These are phyloP conservation scores for Tetragonula carbonaria DNA, from an alignment of 2,888 invertebrate species.

Conservation along the genomic window DNA sequence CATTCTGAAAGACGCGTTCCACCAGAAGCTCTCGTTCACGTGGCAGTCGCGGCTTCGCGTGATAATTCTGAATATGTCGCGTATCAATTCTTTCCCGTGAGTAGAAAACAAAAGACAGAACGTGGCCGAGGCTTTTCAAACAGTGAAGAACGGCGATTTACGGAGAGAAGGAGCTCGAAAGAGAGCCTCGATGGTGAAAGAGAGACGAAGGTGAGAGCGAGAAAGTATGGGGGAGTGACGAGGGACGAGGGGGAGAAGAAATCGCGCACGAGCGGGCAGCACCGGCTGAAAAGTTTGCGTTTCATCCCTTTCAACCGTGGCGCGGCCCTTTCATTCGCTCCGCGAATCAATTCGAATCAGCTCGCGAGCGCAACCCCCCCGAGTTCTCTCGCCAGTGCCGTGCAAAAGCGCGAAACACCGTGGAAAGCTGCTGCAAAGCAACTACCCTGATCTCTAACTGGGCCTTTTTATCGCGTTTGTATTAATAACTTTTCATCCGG, in stretches of 20 bases:
- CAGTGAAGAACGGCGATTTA: slow-evolving; percentile 29
- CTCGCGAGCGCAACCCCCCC: slow-evolving; percentile 9
- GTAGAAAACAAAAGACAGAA: background rate
- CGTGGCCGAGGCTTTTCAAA: slow-evolving; percentile 29
- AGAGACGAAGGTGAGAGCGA: background rate
- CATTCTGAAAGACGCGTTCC: background rate
- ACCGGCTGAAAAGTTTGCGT: slow-evolving; percentile 69
- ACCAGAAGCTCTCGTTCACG: background rate
- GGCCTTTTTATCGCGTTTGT: slow-evolving; percentile 30
- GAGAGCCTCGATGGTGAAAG: slow-evolving; percentile 17
- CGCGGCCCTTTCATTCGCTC: slow-evolving; percentile 62
- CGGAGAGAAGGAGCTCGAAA: background rate
- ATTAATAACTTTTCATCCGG: slow-evolving; percentile 55
- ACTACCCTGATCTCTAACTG: slow-evolving; percentile 23
- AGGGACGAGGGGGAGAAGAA: slow-evolving; percentile 35
- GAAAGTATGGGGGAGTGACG: background rate
- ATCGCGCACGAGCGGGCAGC: slow-evolving; percentile 40
- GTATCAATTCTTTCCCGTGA: slow-evolving; percentile 22
- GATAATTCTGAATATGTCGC: slow-evolving; percentile 14
- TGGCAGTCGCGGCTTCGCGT: background rate
- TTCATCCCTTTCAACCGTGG: slow-evolving; percentile 67
- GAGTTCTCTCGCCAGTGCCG: slow-evolving; percentile 5
- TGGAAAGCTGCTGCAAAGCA: slow-evolving; percentile 34
- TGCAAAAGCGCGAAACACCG: slow-evolving; percentile 28
- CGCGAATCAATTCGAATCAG: slow-evolving; percentile 70